Conservation (phyloP, 2,888 invertebrate genomes). For the Boloria euphrosyne region DNA sequence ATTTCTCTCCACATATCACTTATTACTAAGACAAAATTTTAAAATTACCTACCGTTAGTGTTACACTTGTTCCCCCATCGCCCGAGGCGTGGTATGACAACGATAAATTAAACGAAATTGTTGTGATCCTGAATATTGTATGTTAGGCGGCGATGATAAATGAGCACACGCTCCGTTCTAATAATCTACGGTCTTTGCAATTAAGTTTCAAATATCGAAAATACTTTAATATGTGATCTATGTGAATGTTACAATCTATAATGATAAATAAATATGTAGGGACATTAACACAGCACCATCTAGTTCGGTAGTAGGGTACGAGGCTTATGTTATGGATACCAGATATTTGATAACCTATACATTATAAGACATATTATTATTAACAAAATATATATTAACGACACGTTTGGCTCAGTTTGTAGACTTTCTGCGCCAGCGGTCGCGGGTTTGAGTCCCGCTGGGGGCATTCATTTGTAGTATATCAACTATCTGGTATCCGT, state of each 20-base stretch:
- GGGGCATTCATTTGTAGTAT: too few relatives aligned
- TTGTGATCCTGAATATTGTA: constrained; percentile 55
- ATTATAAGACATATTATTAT: too few relatives aligned
- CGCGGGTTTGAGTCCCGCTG: too few relatives aligned
- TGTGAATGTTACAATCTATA: neutral
- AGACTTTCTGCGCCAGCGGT: too few relatives aligned
- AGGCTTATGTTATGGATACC: too few relatives aligned
- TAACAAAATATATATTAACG: too few relatives aligned
- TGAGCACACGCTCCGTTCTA: constrained; percentile 41
- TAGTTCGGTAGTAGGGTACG: too few relatives aligned
- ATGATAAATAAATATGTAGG: too few relatives aligned
- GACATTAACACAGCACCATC: too few relatives aligned
- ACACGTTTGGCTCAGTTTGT: too few relatives aligned
- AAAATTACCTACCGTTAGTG: constrained; percentile 29
- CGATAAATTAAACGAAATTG: constrained; percentile 58
- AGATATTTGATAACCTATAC: too few relatives aligned
- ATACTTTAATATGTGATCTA: constrained; percentile 23
- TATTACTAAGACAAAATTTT: constrained; percentile 16
- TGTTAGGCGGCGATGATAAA: constrained; percentile 44
- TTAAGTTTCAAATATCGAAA: constrained; percentile 46
- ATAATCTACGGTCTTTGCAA: constrained; percentile 48
- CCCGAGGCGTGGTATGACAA: constrained; percentile 44
- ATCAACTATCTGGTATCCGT: too few relatives aligned
- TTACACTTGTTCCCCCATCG: constrained; percentile 41
- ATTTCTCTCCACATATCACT: neutral